Conservation (phyloP, 2,797 vertebrate genomes). For the Allobates femoralis region DNA sequence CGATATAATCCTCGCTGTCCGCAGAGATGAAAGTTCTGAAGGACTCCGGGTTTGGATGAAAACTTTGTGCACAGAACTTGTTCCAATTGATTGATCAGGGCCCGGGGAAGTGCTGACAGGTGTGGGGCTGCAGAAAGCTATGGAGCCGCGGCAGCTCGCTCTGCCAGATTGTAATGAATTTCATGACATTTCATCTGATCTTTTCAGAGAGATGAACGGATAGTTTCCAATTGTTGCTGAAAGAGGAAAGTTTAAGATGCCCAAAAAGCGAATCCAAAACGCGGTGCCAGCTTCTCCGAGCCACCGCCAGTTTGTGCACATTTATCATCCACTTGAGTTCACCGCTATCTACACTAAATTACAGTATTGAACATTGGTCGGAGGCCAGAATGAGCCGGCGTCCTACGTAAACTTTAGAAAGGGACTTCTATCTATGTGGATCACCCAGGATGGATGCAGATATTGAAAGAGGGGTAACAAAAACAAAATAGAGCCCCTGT, state of each 20-base stretch:
- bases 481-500: not conserved
- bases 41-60: slow-evolving; percentile 11
- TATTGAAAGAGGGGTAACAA: not conserved
- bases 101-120: slow-evolving; percentile 47
- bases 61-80: slow-evolving; percentile 22
- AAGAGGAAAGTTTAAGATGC: slow-evolving; percentile 32
- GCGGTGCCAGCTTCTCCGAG: slow-evolving; percentile 35
- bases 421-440: not conserved
- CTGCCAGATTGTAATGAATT: slow-evolving; percentile 60
- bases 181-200: slow-evolving; percentile 49
- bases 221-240: slow-evolving; percentile 53
- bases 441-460: too few species aligned
- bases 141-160: not conserved
- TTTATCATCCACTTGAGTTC: slow-evolving; percentile 1
- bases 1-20: not conserved
- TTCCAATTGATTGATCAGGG: slow-evolving; percentile 59
- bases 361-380: not conserved
- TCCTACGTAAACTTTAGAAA: not conserved
- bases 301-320: slow-evolving; percentile 17
- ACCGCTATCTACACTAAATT: not conserved
- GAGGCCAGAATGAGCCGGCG: not conserved
- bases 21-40: not conserved
- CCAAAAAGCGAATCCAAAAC: slow-evolving; percentile 59
- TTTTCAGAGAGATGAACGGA: slow-evolving; percentile 47
- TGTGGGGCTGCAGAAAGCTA: not conserved